Evolutionary conservation across 92 coral and sea anemone species (phyloP).

Genomic region (Zoanthus gigantus): DNA sequence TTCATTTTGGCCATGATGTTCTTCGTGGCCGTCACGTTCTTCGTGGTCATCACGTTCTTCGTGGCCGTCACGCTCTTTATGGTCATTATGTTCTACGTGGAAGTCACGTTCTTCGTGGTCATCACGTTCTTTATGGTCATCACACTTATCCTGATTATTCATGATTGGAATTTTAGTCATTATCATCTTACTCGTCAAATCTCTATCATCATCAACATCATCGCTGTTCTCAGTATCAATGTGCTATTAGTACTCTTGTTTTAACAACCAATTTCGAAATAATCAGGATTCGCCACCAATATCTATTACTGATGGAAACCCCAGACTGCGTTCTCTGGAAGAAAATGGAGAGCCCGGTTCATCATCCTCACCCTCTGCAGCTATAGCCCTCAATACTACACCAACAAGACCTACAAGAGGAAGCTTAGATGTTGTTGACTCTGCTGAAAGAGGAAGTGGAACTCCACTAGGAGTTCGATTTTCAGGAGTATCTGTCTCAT

Average conservation of each 20-base stretch:
- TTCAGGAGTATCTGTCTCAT: constrained; percentile 42
- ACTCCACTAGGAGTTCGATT: constrained; percentile 89
- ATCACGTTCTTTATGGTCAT: too few species aligned
- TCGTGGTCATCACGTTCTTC: too few species aligned
- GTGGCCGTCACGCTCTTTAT: too few species aligned
- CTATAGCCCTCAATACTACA: constrained; percentile 45
- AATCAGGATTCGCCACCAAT: constrained; percentile 68
- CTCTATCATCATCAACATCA: not conserved
- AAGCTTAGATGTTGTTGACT: constrained; percentile 7
- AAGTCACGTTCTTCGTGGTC: too few species aligned
- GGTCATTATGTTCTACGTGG: too few species aligned
- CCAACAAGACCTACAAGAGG: constrained; percentile 49
- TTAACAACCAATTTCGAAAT: not conserved
- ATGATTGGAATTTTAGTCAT: too few species aligned
- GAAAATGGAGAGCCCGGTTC: constrained; percentile 61
- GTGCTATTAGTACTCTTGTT: not conserved
- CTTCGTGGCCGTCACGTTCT: too few species aligned
- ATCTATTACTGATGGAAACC: constrained; percentile 47
- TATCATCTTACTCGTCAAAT: not conserved
- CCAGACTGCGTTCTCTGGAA: constrained; percentile 54
- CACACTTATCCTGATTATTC: too few species aligned
- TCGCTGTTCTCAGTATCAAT: not conserved
- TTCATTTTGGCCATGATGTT: too few species aligned
- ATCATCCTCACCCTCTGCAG: constrained; percentile 63
- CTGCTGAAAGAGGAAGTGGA: constrained; percentile 49